Evolutionary conservation across 2,888 invertebrate species (phyloP), one percentile per base, ranked within the genome.

Genomic region (Pammene fasciana): DNA sequence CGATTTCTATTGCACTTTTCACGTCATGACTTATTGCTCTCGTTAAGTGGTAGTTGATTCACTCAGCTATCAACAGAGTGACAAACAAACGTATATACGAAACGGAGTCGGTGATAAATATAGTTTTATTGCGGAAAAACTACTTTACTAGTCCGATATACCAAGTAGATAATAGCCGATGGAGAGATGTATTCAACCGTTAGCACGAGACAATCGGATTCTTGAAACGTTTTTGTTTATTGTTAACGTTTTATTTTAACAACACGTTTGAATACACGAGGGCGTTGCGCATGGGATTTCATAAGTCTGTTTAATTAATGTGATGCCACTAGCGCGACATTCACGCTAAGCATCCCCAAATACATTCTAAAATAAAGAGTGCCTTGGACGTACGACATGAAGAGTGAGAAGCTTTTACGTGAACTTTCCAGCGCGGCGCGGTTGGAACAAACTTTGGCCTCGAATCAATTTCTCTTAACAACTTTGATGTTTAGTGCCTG

Each of bases 331-430:
- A 76, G 74, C 76, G 73, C 75, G 76, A 74, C 74, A 76, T 80
- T 77, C 77, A 74, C 73, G 73, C 71, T 76, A 71, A 76, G 78
- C 81, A 84, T 83, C 79, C 79, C 82, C 82, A 83, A 84, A 86
- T 85, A 83, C 84, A 85, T 82, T 84, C 79, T 77, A 79, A 80
- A 84, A 81, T 81, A 82, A 82, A 80, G 77, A 76, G 72, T 77
- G 76, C 76, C 77, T 75, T 77, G 75, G 75, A 77, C 78, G 76
- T 68, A 74, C 78, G 79, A 76, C 81, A 82, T 83, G 26, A 26
- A 26, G 26, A 26, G 1, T 26, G 83, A 81, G 78, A 72, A 71
- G 73, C 73, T 74, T 76, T 77, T 78, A 38, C 50, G 62, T 57
- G 78, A 74, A 75, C 74, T 83, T 84, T 85, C 84, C 83, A 83